Conservation (phyloP, 2,113 vertebrate genomes). For the Leiothrix lutea region DNA sequence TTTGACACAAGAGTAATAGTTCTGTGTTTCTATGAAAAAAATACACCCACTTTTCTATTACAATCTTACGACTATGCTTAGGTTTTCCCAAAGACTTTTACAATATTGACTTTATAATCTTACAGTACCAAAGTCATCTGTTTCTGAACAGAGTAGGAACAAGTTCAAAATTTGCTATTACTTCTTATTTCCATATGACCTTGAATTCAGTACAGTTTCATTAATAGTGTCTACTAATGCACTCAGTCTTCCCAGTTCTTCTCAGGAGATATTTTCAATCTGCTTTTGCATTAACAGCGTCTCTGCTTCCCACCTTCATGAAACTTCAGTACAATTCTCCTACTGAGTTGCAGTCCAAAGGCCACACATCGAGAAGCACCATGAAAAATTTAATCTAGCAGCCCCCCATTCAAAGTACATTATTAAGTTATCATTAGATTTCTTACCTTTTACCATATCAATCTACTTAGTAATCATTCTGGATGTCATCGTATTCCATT, state of each 20-base stretch:
- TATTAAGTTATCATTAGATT: neutral
- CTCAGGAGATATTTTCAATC: neutral
- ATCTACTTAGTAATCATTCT: neutral
- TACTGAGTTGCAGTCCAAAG: neutral
- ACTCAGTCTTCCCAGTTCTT: neutral
- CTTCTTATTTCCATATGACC: neutral
- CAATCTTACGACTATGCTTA: neutral
- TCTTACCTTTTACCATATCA: neutral
- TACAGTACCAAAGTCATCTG: neutral
- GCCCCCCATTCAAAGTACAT: accelerated
- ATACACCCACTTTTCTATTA: neutral
- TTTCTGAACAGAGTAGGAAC: neutral
- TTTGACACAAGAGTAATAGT: neutral
- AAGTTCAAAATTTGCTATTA: neutral
- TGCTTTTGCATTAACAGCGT: neutral
- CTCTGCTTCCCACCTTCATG: accelerated
- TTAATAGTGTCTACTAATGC: neutral
- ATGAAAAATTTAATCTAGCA: neutral
- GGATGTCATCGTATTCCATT: accelerated
- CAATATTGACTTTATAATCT: neutral
- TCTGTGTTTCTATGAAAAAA: neutral
- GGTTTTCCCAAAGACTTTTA: neutral
- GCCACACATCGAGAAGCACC: neutral
- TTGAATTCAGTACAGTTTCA: neutral
- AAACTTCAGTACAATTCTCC: neutral